Evolutionary conservation across 2,888 invertebrate genomes (phyloP), one percentile per base, ranked within the genome.

Genomic region (Pachydiplax longipennis): DNA sequence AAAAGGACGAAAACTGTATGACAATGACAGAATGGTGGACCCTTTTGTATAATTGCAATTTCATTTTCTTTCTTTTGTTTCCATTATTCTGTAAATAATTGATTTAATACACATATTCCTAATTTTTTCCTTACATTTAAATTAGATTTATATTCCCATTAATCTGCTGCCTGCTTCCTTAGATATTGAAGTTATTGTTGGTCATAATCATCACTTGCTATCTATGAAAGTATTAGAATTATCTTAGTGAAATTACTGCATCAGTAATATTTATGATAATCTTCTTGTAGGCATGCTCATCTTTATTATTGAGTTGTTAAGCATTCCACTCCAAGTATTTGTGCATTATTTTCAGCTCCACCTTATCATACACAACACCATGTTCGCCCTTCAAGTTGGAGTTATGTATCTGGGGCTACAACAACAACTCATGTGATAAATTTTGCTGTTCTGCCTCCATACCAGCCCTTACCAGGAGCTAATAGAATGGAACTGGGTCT

Each of bases 311-410:
- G 48, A 18, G 25, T 18, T 83, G 3, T 48, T 15, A 87, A 37
- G 53, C 25, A 87, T 73, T 40, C 8, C 35, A n/a, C n/a, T 61
- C n/a, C 12, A 87, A 61, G 65, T 61, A 87, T 87, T 15, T 61
- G 5, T 37, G 25, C n/a, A 65, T 31, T 92, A 91, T 91, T 92
- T 95, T 90, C 95, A 95, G 97, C 98, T 91, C 98, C 98, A 35
- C 96, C 97, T 3, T 98, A 97, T 94, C 95, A 97, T 92, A 96
- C 97, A 10, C 97, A 97, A 93, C 98, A 98, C 94, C 96, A 96
- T 92, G 98, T 98, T 65, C 95, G 97, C 40, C 97, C 97, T 18
- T 95, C 97, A 80, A 95, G 96, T 92, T 98, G 98, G 98, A 98
- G 97, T 93, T 98, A 98, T 92, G 93, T 94, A 40, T 93, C 92